Base-by-base conservation (phyloP, 2,888 invertebrate species). In the Thelaira solivaga region DNA sequence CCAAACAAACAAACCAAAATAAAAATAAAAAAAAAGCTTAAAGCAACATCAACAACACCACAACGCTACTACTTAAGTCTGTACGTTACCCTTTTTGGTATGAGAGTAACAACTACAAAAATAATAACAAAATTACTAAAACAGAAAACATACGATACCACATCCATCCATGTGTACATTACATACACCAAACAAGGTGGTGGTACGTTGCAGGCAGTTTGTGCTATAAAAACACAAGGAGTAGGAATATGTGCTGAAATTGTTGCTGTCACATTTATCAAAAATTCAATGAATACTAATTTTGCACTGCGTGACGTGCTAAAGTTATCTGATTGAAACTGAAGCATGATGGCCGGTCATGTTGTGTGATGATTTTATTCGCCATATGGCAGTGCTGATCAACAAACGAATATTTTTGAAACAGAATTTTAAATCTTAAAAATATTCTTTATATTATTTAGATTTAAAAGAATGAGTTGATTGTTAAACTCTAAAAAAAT, bases 231-330 rank as follows among this genome's bases (percentile, higher is more conserved):
- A 72, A 55, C 62, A 72, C 62, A 62, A 59, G 29, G 61, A 67
- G 41, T 10, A 64, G n/a, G 24, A 51, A 67, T 67, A 73, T 68
- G 73, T 76, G 80, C 62, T 80, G 78, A 73, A 76, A 69, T 83
- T 83, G 85, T 81, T 81, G 83, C 86, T 85, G 86, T 86, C 86
- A 86, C 86, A 87, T 86, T 86, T 85, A 86, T 86, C 86, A 86
- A 86, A 86, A 86, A 86, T 87, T 87, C 86, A 86, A 86, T 86
- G 86, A 86, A 86, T 86, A 86, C 86, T 86, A 86, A 86, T 86
- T 86, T 86, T 86, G 86, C 85, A 84, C 84, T 85, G 85, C 86
- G 86, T 86, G 85, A 86, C 86, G 85, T 85, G 86, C 86, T 84
- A 87, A 86, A 86, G 84, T 86, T 86, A 87, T 87, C 86, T 85